Percentiles rank a stretch among this genome's conserved stretches.
Evolutionary conservation across 2,113 vertebrate species (phyloP).

Genomic region (Chloebia gouldiae): DNA sequence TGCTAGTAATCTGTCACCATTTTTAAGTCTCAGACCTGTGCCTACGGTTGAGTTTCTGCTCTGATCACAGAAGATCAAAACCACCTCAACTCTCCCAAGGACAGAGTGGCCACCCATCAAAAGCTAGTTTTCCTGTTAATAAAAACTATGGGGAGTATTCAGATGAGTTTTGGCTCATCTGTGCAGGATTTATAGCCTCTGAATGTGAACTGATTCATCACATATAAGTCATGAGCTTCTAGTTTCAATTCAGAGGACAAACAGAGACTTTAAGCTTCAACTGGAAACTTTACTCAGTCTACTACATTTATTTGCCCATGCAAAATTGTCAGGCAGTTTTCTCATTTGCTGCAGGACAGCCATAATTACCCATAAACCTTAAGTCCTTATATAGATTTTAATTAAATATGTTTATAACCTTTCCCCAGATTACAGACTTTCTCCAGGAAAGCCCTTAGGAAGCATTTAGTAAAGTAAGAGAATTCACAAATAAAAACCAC

Average conservation of each 20-base stretch:
- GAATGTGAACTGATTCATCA: neutral
- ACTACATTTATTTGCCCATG: neutral
- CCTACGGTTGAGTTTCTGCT: neutral
- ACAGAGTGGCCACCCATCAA: neutral
- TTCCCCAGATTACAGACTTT: conserved; percentile 16
- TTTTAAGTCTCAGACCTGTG: neutral
- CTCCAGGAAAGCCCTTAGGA: conserved; percentile 18
- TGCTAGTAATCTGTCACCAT: neutral
- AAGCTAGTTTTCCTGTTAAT: neutral
- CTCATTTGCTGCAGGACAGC: neutral
- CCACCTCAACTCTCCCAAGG: neutral
- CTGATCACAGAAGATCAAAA: neutral
- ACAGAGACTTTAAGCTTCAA: neutral
- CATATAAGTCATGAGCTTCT: neutral
- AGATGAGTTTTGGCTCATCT: neutral
- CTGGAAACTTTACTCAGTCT: neutral
- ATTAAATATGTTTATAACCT: conserved; percentile 28
- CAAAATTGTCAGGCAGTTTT: neutral
- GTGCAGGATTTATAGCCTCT: neutral
- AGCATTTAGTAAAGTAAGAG: neutral
- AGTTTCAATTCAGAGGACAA: neutral
- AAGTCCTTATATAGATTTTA: neutral
- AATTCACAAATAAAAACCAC: conserved; percentile 33
- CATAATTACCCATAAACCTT: neutral
- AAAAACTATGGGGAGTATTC: neutral